Evolutionary conservation across 1,140 invertebrate genomes (phyloP), one percentile per base, ranked within the genome.

Genomic region (Leptopilina boulardi): DNA sequence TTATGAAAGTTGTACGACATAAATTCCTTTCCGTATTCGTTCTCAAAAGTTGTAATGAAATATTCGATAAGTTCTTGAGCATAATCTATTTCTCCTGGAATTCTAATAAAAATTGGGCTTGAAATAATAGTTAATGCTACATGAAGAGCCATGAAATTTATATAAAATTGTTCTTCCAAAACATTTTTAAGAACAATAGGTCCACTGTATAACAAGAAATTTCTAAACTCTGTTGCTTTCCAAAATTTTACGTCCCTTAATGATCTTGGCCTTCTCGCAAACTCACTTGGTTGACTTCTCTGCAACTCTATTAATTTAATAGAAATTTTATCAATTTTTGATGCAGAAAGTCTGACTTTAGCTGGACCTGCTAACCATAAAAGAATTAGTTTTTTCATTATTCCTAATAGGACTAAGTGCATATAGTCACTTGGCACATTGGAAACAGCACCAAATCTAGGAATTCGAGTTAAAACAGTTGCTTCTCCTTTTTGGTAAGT

Each of bases 181-280:
- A 81, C 70, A 26, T 74, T 73, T 13, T 76, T 21, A 5, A 82
- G 72, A n/a, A 84, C 47, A 15, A 75, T 15, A 19, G 79, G 11
- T 15, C 75, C 82, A 74, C 75, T 80, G 21, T 70, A 73, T n/a
- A 82, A 71, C 1, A 77, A 66, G 47, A 78, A 85, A 0, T 56
- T 77, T 42, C 79, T 82, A 42, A 81, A 83, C 56, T 86, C 82
- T 1, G 75, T 76, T 18, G 83, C 83, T 74, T 86, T 86, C 82
- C 83, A 83, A 59, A 74, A 79, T 9, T 71, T 66, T 6, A 78
- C n/a, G 42, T 84, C 75, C 8, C 42, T 21, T 56, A 84, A 8
- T 6, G 70, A 72, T 70, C 74, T 26, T 9, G 77, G 76, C 18
- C 78, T 77, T 76, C 83, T 73, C 3, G 70, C 70, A 9, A 80